Base-by-base conservation (phyloP, 2,113 vertebrate species). In the Rhinogobius similis region DNA sequence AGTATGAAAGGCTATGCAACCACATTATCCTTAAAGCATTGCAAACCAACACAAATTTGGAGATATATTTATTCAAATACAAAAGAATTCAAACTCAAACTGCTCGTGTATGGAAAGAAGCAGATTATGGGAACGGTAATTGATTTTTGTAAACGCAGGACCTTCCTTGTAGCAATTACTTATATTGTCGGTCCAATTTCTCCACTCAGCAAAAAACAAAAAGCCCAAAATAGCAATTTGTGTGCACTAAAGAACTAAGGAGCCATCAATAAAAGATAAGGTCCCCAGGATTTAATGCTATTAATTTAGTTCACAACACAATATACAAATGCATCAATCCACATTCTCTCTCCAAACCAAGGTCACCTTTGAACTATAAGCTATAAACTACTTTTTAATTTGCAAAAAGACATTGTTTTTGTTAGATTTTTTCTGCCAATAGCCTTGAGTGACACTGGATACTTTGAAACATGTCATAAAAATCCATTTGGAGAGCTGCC, bases 121-220 rank as follows among this genome's bases (percentile, higher is more conserved):
- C 20, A 50, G 20, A 50, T 50, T 50, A n/a, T 21, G 46, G 20
- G 2, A 50, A 50, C 20, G 2, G 8, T 50, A 50, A 50, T 50
- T n/a, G 46, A 50, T 50, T 50, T 50, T 50, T 50, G 9, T 50
- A 21, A 50, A 50, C 20, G 10, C 20, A 0, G 20, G 20, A 50
- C 46, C 20, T 50, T 50, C 20, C 20, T 8, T 50, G 20, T 21
- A 21, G 46, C 46, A 50, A 2, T 21, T 50, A 50, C 46, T n/a
- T 50, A 50, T n/a, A n/a, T 50, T 50, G 46, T 50, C 18, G 44
- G 18, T 48, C 18, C 18, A 48, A 48, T 20, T 48, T 20, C 20
- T 50, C 46, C 46, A 50, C 20, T 50, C 46, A 50, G 46, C 46
- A 50, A 21, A n/a, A 50, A 50, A 50, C 46, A 50, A 50, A 50